These are phyloP conservation scores for Aptenodytes forsteri DNA, from an alignment of 2,113 vertebrate genomes.

Conservation along the genomic window DNA sequence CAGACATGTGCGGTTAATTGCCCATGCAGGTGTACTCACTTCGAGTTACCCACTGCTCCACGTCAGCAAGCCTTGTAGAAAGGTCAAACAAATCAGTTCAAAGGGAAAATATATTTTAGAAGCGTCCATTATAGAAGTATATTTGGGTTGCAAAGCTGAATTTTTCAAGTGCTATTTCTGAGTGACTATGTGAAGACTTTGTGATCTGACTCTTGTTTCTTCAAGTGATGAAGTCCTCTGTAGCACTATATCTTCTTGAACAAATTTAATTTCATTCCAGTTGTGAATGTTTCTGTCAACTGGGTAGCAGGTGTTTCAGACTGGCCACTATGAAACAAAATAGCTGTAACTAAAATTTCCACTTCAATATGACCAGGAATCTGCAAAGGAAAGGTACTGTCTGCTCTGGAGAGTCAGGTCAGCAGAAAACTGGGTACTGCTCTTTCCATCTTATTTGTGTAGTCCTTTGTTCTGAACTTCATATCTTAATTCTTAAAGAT, in stretches of 20 bases:
- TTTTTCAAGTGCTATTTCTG: neutral
- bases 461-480: neutral
- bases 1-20: neutral
- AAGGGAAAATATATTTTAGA: neutral
- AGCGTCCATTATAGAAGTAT: neutral
- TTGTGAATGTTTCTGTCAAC: neutral
- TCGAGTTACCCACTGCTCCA: neutral
- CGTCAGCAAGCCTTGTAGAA: neutral
- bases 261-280: neutral
- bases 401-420: neutral
- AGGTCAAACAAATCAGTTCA: neutral
- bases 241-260: neutral
- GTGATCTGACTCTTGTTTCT: neutral
- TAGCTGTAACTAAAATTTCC: neutral
- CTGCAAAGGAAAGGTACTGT: neutral
- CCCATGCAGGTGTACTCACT: neutral
- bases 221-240: neutral
- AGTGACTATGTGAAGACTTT: neutral
- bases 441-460: neutral
- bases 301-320: neutral
- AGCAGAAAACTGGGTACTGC: neutral
- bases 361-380: neutral
- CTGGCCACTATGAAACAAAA: neutral
- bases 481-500: neutral
- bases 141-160: neutral